These are phyloP conservation scores for Alosa sapidissima DNA, from an alignment of 2,797 vertebrate species.

Conservation along the genomic window DNA sequence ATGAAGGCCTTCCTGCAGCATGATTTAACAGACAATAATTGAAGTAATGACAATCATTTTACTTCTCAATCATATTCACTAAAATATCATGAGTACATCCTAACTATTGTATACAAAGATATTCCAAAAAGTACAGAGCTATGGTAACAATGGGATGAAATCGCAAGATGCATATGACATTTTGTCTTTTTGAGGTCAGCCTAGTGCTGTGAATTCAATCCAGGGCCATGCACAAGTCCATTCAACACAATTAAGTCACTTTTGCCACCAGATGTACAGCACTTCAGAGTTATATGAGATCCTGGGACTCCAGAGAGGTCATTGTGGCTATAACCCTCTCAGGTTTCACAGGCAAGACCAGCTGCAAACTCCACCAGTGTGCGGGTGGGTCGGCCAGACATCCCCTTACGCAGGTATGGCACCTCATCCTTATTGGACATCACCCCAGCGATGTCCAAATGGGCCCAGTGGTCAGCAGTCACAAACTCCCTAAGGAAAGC, in stretches of 20 bases:
- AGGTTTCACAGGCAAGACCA: constrained; percentile 69
- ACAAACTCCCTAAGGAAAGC: constrained; percentile 95
- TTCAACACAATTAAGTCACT: neutral
- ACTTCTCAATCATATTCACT: neutral
- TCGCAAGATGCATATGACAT: neutral
- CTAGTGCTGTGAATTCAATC: neutral
- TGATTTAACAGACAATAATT: neutral
- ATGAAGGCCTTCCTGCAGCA: neutral
- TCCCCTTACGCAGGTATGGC: constrained; percentile 91
- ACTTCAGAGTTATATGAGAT: neutral
- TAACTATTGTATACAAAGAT: neutral
- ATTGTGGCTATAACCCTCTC: constrained; percentile 46
- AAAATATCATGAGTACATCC: neutral
- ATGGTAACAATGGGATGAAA: neutral
- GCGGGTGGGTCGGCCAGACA: constrained; percentile 92
- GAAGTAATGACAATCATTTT: neutral
- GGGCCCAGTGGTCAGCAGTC: constrained; percentile 88
- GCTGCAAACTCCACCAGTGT: constrained; percentile 88
- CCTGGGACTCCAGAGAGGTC: neutral
- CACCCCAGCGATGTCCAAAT: constrained; percentile 95
- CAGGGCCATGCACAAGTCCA: neutral
- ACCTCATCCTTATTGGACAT: constrained; percentile 96
- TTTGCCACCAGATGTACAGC: constrained; percentile 2
- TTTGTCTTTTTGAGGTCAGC: neutral
- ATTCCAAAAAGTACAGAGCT: neutral